A percentile compares a stretch with the other conserved stretches of the same genome.
These are phyloP conservation scores for Dendropsophus ebraccatus DNA, from an alignment of 2,113 vertebrate species.

Conservation along the genomic window DNA sequence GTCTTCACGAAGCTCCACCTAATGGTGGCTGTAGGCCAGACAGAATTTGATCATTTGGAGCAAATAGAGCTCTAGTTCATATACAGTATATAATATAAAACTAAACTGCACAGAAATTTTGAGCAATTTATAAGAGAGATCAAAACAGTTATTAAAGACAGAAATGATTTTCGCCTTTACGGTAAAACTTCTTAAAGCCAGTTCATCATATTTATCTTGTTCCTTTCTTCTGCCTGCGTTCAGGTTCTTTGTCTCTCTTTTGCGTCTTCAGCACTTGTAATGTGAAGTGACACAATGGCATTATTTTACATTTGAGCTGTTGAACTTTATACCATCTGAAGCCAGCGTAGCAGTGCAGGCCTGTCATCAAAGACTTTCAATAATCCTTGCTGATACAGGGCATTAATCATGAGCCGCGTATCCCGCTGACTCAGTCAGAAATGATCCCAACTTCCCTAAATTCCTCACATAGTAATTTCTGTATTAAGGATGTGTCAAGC, in stretches of 20 bases:
- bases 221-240: conserved; percentile 2
- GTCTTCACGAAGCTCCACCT: no score
- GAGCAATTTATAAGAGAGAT: no score
- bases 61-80: no score
- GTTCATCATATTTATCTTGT: neutral
- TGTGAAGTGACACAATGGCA: conserved; percentile 22
- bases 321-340: conserved; percentile 44
- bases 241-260: neutral
- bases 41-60: no score
- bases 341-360: neutral
- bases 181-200: neutral
- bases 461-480: conserved; percentile 54
- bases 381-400: conserved; percentile 56
- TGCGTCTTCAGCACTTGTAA: conserved; percentile 22
- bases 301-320: conserved; percentile 32
- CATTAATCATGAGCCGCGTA: conserved; percentile 50
- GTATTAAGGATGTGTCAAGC: conserved; percentile 52
- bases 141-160: neutral
- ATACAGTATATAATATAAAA: no score
- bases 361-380: conserved; percentile 52
- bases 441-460: conserved; percentile 47
- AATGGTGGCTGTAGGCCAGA: no score
- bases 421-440: conserved; percentile 57
- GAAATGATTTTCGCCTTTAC: neutral
- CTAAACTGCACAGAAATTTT: no score